A percentile compares a stretch with the other conserved stretches of the same genome.
phyloP scores from a whole-genome alignment of 2,797 vertebrate species.

The Molossus molossus region DNA sequence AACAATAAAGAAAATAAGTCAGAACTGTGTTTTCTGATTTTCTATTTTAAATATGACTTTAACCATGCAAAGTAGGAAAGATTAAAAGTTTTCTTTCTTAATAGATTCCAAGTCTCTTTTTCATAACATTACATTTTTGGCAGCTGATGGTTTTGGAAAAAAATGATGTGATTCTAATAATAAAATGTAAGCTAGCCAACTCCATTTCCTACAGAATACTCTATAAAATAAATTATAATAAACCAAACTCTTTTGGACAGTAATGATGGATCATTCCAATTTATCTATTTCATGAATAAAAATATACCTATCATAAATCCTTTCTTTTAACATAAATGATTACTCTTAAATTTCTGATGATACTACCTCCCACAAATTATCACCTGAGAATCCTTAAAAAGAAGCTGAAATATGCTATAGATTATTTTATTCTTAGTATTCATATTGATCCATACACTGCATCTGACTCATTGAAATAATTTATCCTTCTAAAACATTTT shows the following conservation, averaged over 20 bases:
- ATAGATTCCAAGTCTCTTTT: conserved; percentile 34
- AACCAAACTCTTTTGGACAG: conserved; percentile 80
- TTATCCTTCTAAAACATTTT: conserved; percentile 81
- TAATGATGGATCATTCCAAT: conserved; percentile 82
- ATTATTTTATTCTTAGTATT: conserved; percentile 80
- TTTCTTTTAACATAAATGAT: conserved; percentile 85
- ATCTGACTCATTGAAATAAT: conserved; percentile 75
- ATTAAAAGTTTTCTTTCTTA: conserved; percentile 1
- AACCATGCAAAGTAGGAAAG: neutral
- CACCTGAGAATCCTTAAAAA: conserved; percentile 80
- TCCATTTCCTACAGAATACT: conserved; percentile 85
- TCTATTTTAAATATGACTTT: conserved; percentile 32
- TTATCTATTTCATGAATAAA: conserved; percentile 84
- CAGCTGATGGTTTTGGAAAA: conserved; percentile 72
- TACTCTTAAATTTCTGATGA: conserved; percentile 83
- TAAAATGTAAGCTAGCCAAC: conserved; percentile 80
- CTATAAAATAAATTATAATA: conserved; percentile 84
- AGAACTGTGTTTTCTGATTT: neutral
- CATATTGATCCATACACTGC: conserved; percentile 70
- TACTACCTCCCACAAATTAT: conserved; percentile 85
- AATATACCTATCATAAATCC: conserved; percentile 84
- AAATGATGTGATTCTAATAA: conserved; percentile 82
- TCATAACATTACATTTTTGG: conserved; percentile 71
- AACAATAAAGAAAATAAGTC: neutral
- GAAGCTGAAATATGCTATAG: conserved; percentile 78